These are phyloP conservation scores for Drosophila varians DNA, from an alignment of 1,140 invertebrate genomes.

Conservation along the genomic window DNA sequence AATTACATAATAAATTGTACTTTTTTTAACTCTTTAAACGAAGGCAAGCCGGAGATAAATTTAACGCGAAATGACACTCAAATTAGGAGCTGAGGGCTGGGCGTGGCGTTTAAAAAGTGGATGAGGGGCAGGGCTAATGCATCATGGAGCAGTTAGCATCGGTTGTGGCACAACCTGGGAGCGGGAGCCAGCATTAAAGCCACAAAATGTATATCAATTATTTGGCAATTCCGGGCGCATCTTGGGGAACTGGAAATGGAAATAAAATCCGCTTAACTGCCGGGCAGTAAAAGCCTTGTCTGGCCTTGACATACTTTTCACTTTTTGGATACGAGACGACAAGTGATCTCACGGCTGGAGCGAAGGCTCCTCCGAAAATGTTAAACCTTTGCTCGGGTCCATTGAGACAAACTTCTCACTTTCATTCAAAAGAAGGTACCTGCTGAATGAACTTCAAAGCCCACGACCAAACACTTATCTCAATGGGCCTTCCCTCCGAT, in stretches of 20 bases:
- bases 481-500: conserved; percentile 14
- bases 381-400: neutral
- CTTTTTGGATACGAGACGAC: conserved; percentile 36
- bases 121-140: conserved; percentile 28
- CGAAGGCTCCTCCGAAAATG: neutral
- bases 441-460: neutral
- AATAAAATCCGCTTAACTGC: conserved; percentile 45
- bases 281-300: conserved; percentile 38
- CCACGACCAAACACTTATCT: conserved; percentile 15
- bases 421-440: conserved; percentile 11
- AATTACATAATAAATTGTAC: conserved; percentile 64
- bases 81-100: conserved; percentile 48
- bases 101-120: conserved; percentile 6
- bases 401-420: conserved; percentile 25
- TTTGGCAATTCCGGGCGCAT: conserved; percentile 68
- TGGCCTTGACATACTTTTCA: conserved; percentile 64
- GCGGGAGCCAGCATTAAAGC: conserved; percentile 19
- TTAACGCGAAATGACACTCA: conserved; percentile 45
- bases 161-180: conserved; percentile 1
- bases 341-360: conserved; percentile 20
- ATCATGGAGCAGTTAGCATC: conserved; percentile 29
- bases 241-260: conserved; percentile 30
- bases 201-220: conserved; percentile 69
- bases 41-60: conserved; percentile 20
- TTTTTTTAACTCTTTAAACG: conserved; percentile 20